phyloP scores from a whole-genome alignment of 2,113 vertebrate genomes.

The Heterochromis multidens region DNA sequence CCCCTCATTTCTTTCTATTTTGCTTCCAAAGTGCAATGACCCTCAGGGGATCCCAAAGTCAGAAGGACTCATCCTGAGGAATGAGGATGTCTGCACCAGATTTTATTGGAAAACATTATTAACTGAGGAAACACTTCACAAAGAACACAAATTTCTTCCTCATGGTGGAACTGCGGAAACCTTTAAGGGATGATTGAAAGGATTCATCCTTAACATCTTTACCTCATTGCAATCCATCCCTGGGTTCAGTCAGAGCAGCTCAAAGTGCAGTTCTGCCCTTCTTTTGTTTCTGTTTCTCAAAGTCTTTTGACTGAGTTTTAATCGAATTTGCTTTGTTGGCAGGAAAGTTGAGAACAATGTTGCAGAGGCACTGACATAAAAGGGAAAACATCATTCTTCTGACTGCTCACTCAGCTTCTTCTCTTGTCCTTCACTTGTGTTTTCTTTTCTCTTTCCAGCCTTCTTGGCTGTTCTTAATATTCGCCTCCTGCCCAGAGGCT shows the following conservation, averaged over 20 bases:
- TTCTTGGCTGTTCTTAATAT: background rate
- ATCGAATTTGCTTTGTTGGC: background rate
- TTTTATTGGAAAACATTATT: too few relatives aligned
- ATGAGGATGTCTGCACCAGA: background rate
- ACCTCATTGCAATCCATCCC: background rate
- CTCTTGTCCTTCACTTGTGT: background rate
- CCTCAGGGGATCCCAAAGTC: too few relatives aligned
- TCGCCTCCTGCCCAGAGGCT: background rate
- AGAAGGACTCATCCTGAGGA: background rate
- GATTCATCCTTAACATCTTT: background rate
- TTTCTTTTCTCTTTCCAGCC: background rate
- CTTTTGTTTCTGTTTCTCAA: background rate
- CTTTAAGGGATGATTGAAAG: too few relatives aligned
- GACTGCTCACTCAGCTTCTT: background rate
- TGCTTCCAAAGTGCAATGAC: too few relatives aligned
- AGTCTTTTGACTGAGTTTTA: background rate
- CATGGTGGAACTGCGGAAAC: background rate
- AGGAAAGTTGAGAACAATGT: background rate
- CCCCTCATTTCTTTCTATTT: background rate
- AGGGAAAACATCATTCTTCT: fast-evolving
- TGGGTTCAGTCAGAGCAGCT: background rate
- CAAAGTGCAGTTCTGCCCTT: background rate
- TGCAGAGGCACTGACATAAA: background rate
- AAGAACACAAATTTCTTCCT: background rate
- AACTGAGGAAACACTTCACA: background rate